Evolutionary conservation across 2,113 vertebrate genomes (phyloP).

Genomic region (Neopipo cinnamomea): DNA sequence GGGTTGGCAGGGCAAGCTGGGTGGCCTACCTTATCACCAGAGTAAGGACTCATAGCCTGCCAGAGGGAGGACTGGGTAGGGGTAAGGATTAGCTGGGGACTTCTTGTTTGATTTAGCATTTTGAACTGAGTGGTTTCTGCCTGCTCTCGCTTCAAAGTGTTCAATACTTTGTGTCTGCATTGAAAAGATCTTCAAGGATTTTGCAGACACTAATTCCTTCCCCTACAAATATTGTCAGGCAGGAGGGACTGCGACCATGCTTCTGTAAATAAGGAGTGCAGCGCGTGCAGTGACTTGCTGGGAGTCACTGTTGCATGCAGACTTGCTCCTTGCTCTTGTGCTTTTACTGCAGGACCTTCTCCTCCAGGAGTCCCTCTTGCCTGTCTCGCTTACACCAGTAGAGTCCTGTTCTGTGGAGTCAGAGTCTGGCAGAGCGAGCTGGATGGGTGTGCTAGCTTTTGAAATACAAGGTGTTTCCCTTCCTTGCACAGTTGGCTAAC

Average conservation of each 20-base stretch:
- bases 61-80: not conserved
- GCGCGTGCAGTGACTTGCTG: accelerated
- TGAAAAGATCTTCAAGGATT: not conserved
- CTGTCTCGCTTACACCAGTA: accelerated
- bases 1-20: not conserved
- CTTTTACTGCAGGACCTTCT: not conserved
- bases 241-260: not conserved
- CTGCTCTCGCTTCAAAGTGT: not conserved
- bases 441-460: not conserved
- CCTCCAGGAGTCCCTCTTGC: not conserved
- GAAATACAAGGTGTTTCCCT: not conserved
- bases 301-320: not conserved
- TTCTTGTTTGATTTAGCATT: not conserved
- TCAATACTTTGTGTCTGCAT: not conserved
- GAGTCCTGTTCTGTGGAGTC: not conserved
- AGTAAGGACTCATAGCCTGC: not conserved
- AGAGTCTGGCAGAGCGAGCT: not conserved
- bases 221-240: not conserved
- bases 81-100: not conserved
- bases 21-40: not conserved
- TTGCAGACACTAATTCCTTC: not conserved
- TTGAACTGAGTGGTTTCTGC: not conserved
- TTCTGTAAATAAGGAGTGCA: not conserved
- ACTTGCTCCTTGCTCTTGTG: not conserved
- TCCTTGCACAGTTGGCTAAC: not conserved